Evolutionary conservation across 2,113 vertebrate species (phyloP).

Genomic region (Engraulis encrasicolus): DNA sequence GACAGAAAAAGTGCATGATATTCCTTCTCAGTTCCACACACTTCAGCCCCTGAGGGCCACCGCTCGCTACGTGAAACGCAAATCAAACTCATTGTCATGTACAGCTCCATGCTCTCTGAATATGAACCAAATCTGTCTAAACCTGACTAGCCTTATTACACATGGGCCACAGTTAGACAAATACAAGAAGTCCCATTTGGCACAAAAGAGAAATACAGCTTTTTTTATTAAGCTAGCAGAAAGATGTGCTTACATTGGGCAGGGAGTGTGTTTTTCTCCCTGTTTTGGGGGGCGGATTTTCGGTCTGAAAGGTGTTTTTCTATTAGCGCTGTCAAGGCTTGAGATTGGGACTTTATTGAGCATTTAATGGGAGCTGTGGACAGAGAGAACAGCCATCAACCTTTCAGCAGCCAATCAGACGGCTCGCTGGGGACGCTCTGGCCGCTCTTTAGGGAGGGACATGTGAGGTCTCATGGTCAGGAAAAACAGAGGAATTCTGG

Average conservation of each 20-base stretch:
- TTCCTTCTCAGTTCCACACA: neutral
- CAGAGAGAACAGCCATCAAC: slow-evolving; percentile 64
- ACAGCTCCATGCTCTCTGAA: neutral
- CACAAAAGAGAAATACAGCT: slow-evolving; percentile 45
- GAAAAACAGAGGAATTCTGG: slow-evolving; percentile 50
- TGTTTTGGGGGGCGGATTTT: slow-evolving; percentile 23
- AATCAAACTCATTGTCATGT: slow-evolving; percentile 14
- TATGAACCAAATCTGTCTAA: slow-evolving; percentile 6
- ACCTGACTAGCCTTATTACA: slow-evolving; percentile 1
- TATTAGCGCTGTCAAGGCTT: slow-evolving; percentile 55
- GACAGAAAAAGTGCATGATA: neutral
- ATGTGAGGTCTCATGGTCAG: slow-evolving; percentile 59
- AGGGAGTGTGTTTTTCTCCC: slow-evolving; percentile 43
- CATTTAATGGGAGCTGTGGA: slow-evolving; percentile 65
- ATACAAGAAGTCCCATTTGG: slow-evolving; percentile 33
- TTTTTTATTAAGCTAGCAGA: slow-evolving; percentile 39
- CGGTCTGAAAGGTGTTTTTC: slow-evolving; percentile 58
- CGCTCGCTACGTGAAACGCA: neutral
- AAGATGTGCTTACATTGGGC: slow-evolving; percentile 57
- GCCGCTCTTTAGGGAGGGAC: slow-evolving; percentile 45
- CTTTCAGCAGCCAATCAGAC: slow-evolving; percentile 72
- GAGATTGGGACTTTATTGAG: slow-evolving; percentile 62
- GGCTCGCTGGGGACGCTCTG: slow-evolving; percentile 31
- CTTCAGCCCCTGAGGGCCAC: neutral
- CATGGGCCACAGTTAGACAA: slow-evolving; percentile 33